Percentiles rank a stretch among this genome's conserved stretches.
These are phyloP conservation scores for Morelia viridis DNA, from an alignment of 2,797 vertebrate species.

Conservation along the genomic window DNA sequence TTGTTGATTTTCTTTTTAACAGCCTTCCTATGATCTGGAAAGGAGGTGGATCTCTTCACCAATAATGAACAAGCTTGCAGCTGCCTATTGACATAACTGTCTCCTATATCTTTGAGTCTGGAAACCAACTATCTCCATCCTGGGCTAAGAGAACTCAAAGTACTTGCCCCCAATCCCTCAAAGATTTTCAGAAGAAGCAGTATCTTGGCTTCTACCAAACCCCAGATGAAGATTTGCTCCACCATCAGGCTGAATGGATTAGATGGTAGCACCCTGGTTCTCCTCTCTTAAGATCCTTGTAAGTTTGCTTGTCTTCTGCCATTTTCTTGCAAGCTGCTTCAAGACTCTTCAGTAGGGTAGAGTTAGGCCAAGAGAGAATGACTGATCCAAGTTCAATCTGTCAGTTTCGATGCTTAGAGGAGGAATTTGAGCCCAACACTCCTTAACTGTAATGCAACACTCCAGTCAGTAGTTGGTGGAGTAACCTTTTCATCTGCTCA, in stretches of 20 bases:
- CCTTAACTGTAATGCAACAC: background rate
- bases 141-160: background rate
- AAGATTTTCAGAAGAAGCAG: background rate
- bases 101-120: background rate
- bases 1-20: background rate
- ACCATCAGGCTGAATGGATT: background rate
- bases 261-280: background rate
- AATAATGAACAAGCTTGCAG: background rate
- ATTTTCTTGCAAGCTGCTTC: background rate
- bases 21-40: background rate
- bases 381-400: background rate
- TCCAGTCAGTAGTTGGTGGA: too few relatives aligned
- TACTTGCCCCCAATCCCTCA: background rate
- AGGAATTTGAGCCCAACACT: background rate
- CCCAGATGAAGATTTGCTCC: background rate
- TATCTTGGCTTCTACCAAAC: background rate
- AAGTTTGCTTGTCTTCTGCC: background rate
- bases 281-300: background rate
- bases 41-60: background rate
- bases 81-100: background rate
- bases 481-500: background rate
- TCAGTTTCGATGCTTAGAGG: background rate
- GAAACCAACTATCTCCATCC: background rate
- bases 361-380: background rate
- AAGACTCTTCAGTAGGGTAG: background rate